Evolutionary conservation across 2,888 invertebrate genomes (phyloP), one percentile per base, ranked within the genome.

Genomic region (Drosophila cracens): DNA sequence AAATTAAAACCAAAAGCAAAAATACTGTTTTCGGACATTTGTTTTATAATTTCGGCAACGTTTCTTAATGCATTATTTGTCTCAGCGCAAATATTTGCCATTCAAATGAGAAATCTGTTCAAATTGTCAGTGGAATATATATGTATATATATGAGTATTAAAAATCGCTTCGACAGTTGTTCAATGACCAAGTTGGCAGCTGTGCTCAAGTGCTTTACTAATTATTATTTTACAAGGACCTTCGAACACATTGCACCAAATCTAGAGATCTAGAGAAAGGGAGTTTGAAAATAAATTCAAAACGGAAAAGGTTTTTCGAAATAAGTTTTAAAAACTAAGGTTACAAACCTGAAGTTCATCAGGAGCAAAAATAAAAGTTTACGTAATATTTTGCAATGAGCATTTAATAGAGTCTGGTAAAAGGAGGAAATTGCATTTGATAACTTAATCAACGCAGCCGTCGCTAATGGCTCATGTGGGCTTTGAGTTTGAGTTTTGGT

Each of bases 91-190:
- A 88, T 90, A 87, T 88, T 90, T 89, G 81, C 82, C 70, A 82
- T 90, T 83, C 89, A 82, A 90, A 90, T 84, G 79, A 83, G 81
- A 83, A 90, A 89, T 88, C 90, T 89, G 87, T 76, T 74, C 80
- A 66, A 66, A 81, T 83, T 78, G 79, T 36, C 51, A 18, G 16
- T 43, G 43, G 13, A 21, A 48, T 8, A 60, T 43, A 16, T 46
- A 7, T 2, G 13, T 3, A 3, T 0, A 46, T 8, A 16, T 8
- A 16, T 46, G 21, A 25, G 2, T 16, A 36, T 53, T 48, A 40
- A 25, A 52, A 67, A 51, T 53, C 57, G 40, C 56, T 27, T 61
- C 79, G 84, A 82, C 86, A 86, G 87, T 84, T 86, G 86, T 60
- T 87, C 81, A 65, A 89, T 80, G 67, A 49, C 49, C 73, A 53